A percentile compares a stretch with the other conserved stretches of the same genome.
Evolutionary conservation across 2,888 invertebrate genomes (phyloP).

Genomic region (Helobdella robusta): DNA sequence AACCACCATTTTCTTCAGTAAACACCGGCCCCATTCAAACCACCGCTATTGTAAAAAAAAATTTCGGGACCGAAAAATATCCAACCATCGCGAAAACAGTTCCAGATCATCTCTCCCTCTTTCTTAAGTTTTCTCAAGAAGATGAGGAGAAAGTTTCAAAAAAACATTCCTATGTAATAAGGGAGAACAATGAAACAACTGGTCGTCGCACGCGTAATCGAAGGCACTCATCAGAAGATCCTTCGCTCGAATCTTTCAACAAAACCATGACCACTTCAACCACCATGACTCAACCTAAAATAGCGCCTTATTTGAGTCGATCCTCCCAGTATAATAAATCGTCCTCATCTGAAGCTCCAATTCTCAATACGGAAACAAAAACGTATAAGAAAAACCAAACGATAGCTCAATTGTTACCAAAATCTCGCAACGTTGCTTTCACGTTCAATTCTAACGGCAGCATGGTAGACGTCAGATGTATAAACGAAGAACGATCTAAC

Average conservation of each 20-base stretch:
- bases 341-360: constrained; percentile 5
- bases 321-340: background rate
- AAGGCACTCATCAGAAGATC: constrained; percentile 20
- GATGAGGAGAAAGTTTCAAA: constrained; percentile 14
- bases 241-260: background rate
- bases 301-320: too few relatives aligned
- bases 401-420: background rate
- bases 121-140: constrained; percentile 26
- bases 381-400: background rate
- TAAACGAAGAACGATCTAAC: constrained; percentile 24
- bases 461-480: constrained; percentile 35
- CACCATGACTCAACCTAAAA: too few relatives aligned
- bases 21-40: background rate
- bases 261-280: background rate
- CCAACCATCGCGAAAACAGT: constrained; percentile 25
- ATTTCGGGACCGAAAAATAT: background rate
- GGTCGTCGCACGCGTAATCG: background rate
- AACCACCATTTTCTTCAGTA: background rate
- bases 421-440: constrained; percentile 28
- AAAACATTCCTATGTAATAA: too few relatives aligned
- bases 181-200: too few relatives aligned
- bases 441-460: constrained; percentile 33
- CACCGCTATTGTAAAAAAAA: constrained; percentile 2
- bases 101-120: constrained; percentile 27
- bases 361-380: background rate